phyloP scores from a whole-genome alignment of 1,140 invertebrate genomes.

The Leguminivora glycinivorella region DNA sequence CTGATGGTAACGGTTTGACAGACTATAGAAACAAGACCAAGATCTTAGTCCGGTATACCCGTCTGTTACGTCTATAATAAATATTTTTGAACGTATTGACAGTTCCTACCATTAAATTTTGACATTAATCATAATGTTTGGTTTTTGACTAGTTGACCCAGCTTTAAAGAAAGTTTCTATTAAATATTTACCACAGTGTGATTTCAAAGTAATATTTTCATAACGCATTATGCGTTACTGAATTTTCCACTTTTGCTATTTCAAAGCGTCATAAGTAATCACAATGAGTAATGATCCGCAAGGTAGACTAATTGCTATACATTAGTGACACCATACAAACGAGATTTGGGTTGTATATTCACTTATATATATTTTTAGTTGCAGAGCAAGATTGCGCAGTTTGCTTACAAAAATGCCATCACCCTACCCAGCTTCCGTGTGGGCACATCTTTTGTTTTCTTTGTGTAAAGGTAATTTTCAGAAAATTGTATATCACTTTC shows the following conservation, averaged over 20 bases:
- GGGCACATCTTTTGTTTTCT: constrained; percentile 98
- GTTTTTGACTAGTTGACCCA: no score
- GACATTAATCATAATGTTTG: no score
- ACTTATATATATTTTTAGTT: constrained; percentile 32
- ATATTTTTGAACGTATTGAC: no score
- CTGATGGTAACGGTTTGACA: no score
- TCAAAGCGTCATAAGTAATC: not conserved
- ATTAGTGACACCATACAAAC: not conserved
- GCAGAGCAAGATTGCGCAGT: constrained; percentile 90
- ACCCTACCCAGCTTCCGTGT: constrained; percentile 94
- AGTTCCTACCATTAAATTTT: no score
- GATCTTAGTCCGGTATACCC: no score
- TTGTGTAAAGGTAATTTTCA: constrained; percentile 88
- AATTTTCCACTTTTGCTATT: not conserved
- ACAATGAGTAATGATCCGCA: constrained; percentile 8
- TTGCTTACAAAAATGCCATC: constrained; percentile 92
- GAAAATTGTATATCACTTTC: not conserved
- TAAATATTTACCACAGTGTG: no score
- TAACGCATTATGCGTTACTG: not conserved
- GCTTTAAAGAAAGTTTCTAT: no score
- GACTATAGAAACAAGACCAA: no score
- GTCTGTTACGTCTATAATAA: no score
- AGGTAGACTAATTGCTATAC: not conserved
- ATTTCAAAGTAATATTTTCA: no score
- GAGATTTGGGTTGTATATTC: not conserved